Conservation (phyloP, 92 coral and sea anemone genomes). For the Actinostola sp. region DNA sequence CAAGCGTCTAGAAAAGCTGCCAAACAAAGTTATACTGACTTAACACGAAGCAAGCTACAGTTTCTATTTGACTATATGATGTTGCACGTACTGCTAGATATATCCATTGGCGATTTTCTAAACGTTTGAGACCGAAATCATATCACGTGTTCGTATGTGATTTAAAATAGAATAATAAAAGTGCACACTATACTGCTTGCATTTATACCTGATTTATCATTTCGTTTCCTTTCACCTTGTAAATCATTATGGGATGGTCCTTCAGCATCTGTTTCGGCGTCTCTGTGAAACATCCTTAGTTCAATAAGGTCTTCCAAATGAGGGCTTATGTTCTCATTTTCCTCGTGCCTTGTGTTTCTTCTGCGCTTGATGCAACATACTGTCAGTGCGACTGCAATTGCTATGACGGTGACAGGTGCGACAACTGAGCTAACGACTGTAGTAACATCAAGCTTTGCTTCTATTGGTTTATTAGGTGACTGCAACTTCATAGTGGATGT, state of each 20-base stretch:
- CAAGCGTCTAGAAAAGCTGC: constrained; percentile 50
- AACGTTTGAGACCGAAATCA: background rate
- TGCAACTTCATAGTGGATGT: background rate
- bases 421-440: constrained; percentile 11
- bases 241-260: constrained; percentile 39
- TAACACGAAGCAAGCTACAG: constrained; percentile 3
- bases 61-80: too few relatives aligned
- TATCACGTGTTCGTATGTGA: background rate
- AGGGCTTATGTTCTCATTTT: background rate
- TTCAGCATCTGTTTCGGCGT: constrained; percentile 30
- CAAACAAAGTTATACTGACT: background rate
- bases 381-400: constrained; percentile 26
- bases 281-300: constrained; percentile 45
- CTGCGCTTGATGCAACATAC: constrained; percentile 21
- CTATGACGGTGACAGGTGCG: constrained; percentile 16
- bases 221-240: background rate
- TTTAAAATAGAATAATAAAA: background rate
- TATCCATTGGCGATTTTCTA: background rate
- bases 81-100: too few relatives aligned
- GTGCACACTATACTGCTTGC: background rate
- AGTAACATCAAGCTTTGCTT: background rate
- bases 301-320: constrained; percentile 68
- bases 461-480: background rate
- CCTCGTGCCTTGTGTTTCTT: constrained; percentile 14
- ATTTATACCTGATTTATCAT: background rate